phyloP scores from a whole-genome alignment of 2,797 vertebrate species.

The Eulemur rubriventer region DNA sequence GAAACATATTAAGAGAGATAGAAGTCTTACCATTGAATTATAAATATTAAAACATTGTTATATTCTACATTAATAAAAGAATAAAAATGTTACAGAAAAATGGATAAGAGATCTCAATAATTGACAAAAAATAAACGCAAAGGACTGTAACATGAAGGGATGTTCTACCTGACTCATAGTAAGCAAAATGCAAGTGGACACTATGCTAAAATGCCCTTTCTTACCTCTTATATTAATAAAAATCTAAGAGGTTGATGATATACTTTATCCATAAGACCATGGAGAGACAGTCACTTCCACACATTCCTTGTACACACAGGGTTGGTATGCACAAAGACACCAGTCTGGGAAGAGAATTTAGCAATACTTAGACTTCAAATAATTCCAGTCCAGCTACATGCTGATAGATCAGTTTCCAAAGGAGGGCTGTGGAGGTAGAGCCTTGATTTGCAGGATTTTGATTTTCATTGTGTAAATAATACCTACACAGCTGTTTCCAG shows the following conservation, averaged over 20 bases:
- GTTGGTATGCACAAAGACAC: background rate
- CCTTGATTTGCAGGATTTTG: background rate
- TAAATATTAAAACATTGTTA: background rate
- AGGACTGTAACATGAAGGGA: background rate
- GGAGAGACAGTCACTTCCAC: background rate
- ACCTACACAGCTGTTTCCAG: background rate
- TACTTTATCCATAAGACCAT: background rate
- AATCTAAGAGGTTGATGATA: background rate
- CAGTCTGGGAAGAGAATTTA: background rate
- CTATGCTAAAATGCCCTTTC: background rate
- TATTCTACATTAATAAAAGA: background rate
- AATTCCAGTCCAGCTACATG: background rate
- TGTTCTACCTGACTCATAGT: background rate
- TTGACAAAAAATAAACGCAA: background rate
- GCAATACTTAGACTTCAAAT: background rate
- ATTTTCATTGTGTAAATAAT: background rate
- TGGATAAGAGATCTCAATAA: background rate
- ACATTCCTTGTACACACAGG: background rate
- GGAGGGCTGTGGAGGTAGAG: no score
- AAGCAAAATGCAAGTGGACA: background rate
- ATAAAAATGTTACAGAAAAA: background rate
- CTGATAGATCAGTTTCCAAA: background rate
- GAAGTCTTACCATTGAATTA: background rate
- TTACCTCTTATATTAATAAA: background rate
- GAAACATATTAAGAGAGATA: no score